Percentiles rank a stretch among this genome's conserved stretches.
phyloP scores from a whole-genome alignment of 2,888 invertebrate species.

The Choristoneura rosaceana region DNA sequence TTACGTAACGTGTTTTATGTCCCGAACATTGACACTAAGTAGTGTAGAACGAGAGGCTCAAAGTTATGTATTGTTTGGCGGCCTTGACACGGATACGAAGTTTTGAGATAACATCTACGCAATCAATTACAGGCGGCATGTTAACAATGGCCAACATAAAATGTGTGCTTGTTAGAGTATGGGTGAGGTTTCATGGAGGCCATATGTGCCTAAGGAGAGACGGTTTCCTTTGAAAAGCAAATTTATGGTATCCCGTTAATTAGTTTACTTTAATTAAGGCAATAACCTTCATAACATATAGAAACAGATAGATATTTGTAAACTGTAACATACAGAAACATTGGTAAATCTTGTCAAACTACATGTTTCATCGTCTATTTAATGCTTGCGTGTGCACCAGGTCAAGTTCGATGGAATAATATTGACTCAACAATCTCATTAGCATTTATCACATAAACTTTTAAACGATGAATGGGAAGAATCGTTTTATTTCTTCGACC shows the following conservation, averaged over 20 bases:
- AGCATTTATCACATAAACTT: constrained; percentile 32
- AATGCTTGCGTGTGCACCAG: constrained; percentile 16
- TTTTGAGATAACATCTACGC: constrained; percentile 72
- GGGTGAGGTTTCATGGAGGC: constrained; percentile 28
- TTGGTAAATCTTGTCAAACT: constrained; percentile 3
- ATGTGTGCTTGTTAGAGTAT: constrained; percentile 45
- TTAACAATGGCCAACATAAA: constrained; percentile 71
- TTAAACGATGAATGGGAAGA: constrained; percentile 5
- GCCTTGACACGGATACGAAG: constrained; percentile 77
- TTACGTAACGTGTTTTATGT: constrained; percentile 41
- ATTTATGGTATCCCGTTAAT: constrained; percentile 18
- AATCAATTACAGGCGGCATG: constrained; percentile 67
- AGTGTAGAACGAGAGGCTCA: constrained; percentile 62
- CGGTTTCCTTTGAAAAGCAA: neutral
- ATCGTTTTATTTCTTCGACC: constrained; percentile 12
- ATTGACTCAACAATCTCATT: constrained; percentile 27
- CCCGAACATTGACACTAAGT: constrained; percentile 57
- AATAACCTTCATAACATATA: neutral
- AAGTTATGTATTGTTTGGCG: constrained; percentile 66
- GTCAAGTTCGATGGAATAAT: constrained; percentile 31
- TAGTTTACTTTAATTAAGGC: neutral
- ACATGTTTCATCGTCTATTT: constrained; percentile 3
- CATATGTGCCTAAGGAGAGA: constrained; percentile 14
- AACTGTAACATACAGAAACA: neutral
- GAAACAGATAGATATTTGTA: neutral